Base-by-base conservation (phyloP, 2,113 vertebrate species). In the Eptesicus fuscus region DNA sequence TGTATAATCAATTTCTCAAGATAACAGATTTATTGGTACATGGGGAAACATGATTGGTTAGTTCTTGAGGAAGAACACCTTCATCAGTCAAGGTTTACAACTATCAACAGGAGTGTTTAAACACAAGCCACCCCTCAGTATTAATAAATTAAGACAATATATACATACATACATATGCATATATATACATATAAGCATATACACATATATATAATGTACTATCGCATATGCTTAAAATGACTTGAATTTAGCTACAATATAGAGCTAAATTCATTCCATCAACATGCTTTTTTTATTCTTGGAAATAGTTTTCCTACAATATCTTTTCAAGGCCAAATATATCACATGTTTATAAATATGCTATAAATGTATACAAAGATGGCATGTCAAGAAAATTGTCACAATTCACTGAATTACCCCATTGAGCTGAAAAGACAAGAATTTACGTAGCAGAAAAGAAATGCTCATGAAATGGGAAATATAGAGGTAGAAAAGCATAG, bases 361-460 rank as follows among this genome's bases (percentile, higher is more conserved):
- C 32, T 96, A 56, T 85, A 4, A 89, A 35, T 32, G 82, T 82
- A 95, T 74, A 2, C 67, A 85, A 77, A 76, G 44, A 95, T 51
- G 13, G 12, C 30, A 85, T 56, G 78, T 9, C 56, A 51, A 86
- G 22, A 93, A 69, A 74, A 94, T 95, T 82, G 92, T 85, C 35
- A 93, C 20, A 88, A 70, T 83, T 83, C 44, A 92, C 17, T 95
- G 32, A 77, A 80, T 49, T 89, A 76, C 12, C 32, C 10, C 51
- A 83, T 18, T 79, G 25, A 94, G 16, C 53, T 82, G 25, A 70
- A 87, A 96, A 91, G 76, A 53, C 9, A 93, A 77, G 32, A 88
- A 93, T 53, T 88, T 35, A 53, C 17, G 56, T 89, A 93, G 30
- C 53, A 96, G 40, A 91, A 94, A 80, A 88, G 28, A 91, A 76